Percentiles rank a stretch among this genome's conserved stretches.
phyloP scores from a whole-genome alignment of 2,113 vertebrate species.

The Upupa epops region DNA sequence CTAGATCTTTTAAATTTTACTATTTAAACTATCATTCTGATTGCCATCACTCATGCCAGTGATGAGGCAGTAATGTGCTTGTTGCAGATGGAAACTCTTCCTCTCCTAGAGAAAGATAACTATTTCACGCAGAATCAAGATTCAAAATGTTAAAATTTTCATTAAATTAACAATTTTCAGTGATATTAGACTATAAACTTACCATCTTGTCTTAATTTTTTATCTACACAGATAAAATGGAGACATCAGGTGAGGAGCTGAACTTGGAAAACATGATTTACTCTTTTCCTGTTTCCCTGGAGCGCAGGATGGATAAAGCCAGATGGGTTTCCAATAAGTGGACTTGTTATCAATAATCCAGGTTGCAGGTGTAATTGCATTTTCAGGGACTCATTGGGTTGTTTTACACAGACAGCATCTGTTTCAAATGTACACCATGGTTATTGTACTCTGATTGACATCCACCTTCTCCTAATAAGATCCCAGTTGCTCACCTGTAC shows the following conservation, averaged over 20 bases:
- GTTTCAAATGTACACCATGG: constrained; percentile 53
- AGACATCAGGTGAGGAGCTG: neutral
- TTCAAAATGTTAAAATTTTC: neutral
- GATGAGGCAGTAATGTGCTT: neutral
- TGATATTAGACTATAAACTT: neutral
- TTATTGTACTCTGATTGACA: constrained; percentile 67
- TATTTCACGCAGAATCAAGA: constrained; percentile 7
- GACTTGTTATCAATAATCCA: constrained; percentile 45
- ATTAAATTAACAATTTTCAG: neutral
- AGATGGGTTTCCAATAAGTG: constrained; percentile 8
- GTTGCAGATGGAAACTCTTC: neutral
- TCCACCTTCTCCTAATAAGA: constrained; percentile 56
- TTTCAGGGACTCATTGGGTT: constrained; percentile 60
- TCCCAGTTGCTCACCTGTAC: constrained; percentile 34
- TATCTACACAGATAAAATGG: neutral
- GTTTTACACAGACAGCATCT: constrained; percentile 66
- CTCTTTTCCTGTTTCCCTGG: neutral
- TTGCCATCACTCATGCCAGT: neutral
- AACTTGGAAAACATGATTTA: constrained; percentile 15
- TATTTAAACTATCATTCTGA: neutral
- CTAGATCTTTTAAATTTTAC: neutral
- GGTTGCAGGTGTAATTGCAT: constrained; percentile 52
- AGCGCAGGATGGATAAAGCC: neutral
- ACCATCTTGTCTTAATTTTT: neutral
- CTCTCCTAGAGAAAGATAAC: neutral